Evolutionary conservation across 1,140 invertebrate genomes (phyloP), one percentile per base, ranked within the genome.

Genomic region (Sinonovacula constricta): DNA sequence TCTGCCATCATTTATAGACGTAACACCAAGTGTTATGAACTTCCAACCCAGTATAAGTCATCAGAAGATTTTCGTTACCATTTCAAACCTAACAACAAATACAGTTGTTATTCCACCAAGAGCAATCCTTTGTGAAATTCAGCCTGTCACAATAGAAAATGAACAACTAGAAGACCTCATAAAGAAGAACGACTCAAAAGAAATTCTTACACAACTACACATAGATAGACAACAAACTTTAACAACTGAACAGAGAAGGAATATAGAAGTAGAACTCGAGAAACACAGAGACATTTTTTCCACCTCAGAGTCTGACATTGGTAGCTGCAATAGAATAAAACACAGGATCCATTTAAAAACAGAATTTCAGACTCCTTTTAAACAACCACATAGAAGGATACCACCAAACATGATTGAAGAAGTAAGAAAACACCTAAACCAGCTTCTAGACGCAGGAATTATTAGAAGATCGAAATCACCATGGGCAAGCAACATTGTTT

Each of bases 41-140:
- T 57, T 57, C 45, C 45, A 57, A 22, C 10, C 7, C 24, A 57
- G 54, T 57, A 22, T 22, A 83, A n/a, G n/a, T n/a, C n/a, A n/a
- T n/a, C n/a, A n/a, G n/a, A n/a, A n/a, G n/a, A n/a, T n/a, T n/a
- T n/a, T n/a, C n/a, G n/a, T n/a, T n/a, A n/a, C n/a, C n/a, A n/a
- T n/a, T n/a, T n/a, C n/a, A n/a, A n/a, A n/a, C 39, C 15, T 70
- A 5, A 70, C 79, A 10, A 72, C 69, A 34, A 65, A 54, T 31
- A 56, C 69, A 30, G 31, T 83, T n/a, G 31, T 31, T 14, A 63
- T 83, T 39, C 15, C 71, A n/a, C 74, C 74, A 22, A 74, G 62
- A 70, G 57, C 75, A 7, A 53, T 79, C 2, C 22, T 81, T 33
- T 81, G 79, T 79, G 79, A 83, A 31, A 7, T 81, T 1, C 75